Evolutionary conservation across 2,113 vertebrate genomes (phyloP), one percentile per base, ranked within the genome.

Genomic region (Falco punctatus): DNA sequence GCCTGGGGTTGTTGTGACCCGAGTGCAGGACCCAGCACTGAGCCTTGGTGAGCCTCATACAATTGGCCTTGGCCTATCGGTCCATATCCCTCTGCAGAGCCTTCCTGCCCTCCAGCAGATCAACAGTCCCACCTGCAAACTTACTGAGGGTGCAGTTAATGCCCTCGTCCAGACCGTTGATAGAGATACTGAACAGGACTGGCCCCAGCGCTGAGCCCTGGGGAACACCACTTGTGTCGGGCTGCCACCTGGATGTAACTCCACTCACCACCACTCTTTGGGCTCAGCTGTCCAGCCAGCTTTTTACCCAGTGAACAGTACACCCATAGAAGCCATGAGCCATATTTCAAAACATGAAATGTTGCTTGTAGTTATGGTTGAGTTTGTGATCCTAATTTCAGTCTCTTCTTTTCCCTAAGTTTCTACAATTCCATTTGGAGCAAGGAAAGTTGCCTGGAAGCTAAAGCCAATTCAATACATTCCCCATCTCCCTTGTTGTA

Each of bases 331-430:
- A 49, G 21, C 17, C 48, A 35, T 42, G 30, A 62, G 5, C 82
- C 30, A 14, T 42, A 27, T 55, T 62, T 19, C 27, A 91, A 90
- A 88, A 64, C 59, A 74, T 8, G 11, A 83, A 80, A 71, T 26
- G 21, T 12, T 84, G 15, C 7, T 78, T 0, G 0, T 44, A 38
- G 20, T 71, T 78, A 12, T 15, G 30, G 10, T 28, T 61, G 20
- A 28, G 30, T 62, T 79, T 88, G n/a, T 74, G 55, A 73, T 67
- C 21, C 46, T 71, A 22, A 86, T 80, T 51, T 54, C 44, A 78
- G 28, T 10, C n/a, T 93, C 35, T 42, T 66, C 35, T 26, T 87
- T 44, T 70, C 51, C 28, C 24, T 23, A 67, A 15, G 2, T 44
- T 86, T 62, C n/a, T 67, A 15, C 21, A 49, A 12, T 81, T 86